Base-by-base conservation (phyloP, 2,113 vertebrate genomes). In the Mustela nigripes region DNA sequence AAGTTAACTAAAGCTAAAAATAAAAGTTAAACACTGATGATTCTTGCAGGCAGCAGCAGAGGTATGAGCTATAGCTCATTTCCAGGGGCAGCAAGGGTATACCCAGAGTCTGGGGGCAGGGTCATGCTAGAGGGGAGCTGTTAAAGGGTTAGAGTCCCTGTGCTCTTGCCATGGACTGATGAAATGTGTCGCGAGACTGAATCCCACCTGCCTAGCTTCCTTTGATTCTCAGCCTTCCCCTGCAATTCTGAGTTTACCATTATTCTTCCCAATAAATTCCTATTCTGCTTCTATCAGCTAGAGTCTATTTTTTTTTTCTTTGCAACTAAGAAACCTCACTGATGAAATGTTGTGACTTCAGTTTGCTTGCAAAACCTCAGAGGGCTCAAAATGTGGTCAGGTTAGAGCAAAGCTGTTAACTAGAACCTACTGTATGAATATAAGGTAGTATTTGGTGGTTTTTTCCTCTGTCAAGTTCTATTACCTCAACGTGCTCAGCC, bases 341-440 rank as follows among this genome's bases (percentile, higher is more conserved):
- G 31, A 76, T 80, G 39, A 93, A 74, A 48, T 87, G 69, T 58
- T 80, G 9, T 81, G 73, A 79, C 28, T 80, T 96, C 3, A 78
- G 81, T 93, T 94, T 86, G 10, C 56, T 93, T 79, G 28, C 4
- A 78, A 79, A 94, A 48, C 42, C 63, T 67, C 33, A 31, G 39
- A 58, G 65, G 36, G 24, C 67, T 96, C 58, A 56, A 53, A 89
- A 56, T 58, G 10, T 53, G 39, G 39, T 85, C 56, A 74, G 39
- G 62, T 92, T 69, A 85, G 48, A 92, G 71, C 84, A 58, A 91
- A 90, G 31, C 62, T 82, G 7, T 42, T 79, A 74, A 86, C 48
- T 67, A 67, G 73, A 85, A 73, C 28, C 42, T 31, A 12, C 24
- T 60, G 1, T 60, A 12, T 85, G 76, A 71, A 26, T 10, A 24